These are phyloP conservation scores for Trichosurus vulpecula DNA, from an alignment of 2,797 vertebrate genomes.

Conservation along the genomic window DNA sequence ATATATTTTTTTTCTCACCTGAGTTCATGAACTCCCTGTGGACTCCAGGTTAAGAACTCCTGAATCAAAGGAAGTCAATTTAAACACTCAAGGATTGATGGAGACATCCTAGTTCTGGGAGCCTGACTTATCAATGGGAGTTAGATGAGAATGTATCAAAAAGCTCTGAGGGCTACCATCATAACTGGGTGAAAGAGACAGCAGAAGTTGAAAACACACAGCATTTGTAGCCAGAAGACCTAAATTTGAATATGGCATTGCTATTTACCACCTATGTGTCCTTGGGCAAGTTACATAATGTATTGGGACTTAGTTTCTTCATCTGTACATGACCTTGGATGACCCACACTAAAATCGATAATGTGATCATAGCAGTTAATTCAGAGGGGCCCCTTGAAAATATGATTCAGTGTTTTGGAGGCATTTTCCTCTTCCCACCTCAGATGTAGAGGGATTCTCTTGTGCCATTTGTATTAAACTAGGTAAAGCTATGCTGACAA, in stretches of 20 bases:
- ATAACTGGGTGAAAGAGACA: not conserved
- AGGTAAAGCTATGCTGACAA: not conserved
- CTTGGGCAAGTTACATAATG: not conserved
- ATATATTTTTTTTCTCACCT: not conserved
- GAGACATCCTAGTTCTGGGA: not conserved
- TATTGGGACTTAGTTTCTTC: not conserved
- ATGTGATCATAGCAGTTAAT: not conserved
- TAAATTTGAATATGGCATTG: not conserved
- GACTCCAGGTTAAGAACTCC: not conserved
- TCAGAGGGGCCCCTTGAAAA: not conserved
- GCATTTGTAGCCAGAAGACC: not conserved
- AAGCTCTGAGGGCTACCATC: not conserved
- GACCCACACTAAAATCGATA: not conserved
- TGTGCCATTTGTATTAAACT: not conserved
- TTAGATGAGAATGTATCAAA: not conserved
- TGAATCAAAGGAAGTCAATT: not conserved
- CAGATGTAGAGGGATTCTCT: no score
- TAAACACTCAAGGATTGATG: not conserved
- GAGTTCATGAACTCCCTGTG: not conserved
- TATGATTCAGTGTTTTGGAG: not conserved
- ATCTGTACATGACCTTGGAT: not conserved
- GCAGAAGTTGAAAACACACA: not conserved
- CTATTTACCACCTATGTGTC: not conserved
- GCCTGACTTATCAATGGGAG: not conserved
- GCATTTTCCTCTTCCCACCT: not conserved